Evolutionary conservation across 2,888 invertebrate species (phyloP), one percentile per base, ranked within the genome.

Genomic region (Tetropium fuscum): DNA sequence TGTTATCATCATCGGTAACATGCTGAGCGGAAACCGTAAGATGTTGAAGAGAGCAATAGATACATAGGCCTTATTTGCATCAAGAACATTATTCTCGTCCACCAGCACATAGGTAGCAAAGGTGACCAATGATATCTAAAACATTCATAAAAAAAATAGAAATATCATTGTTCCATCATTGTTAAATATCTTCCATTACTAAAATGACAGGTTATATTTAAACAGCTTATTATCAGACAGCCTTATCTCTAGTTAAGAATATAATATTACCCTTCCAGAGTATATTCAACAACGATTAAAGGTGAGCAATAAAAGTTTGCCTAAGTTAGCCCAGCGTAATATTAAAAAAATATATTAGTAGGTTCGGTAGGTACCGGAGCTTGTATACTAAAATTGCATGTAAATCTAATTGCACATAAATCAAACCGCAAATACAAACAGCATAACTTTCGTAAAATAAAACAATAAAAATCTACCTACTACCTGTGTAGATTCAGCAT

Each of bases 41-140:
- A 98, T 95, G 87, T 98, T 97, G 89, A 98, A 97, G 82, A 98
- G 90, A 81, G 97, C 94, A 78, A 98, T 87, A 76, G 97, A 94
- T 76, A 97, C 97, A 86, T 98, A 98, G 78, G 97, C 97, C 82
- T 89, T 94, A 83, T 90, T 86, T 77, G 96, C 91, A 83, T 94
- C 91, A 82, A 97, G 87, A 70, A 91, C 87, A 83, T 96, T 90
- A 58, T 87, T 88, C 77, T 91, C 90, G 83, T 93, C 93, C 79
- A 92, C 87, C 83, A 95, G 84, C 71, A 97, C 93, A 85, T 89
- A 95, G 77, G 93, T 93, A 76, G 91, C 94, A 84, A 95, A 95
- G 81, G 94, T 91, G 78, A 92, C 92, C 84, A 94, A 87, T 80
- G 93, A 92, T 66, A 93, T 92, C 92, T 93, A 85, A 56, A 54